phyloP scores from a whole-genome alignment of 2,888 invertebrate genomes.

The Myathropa florea region DNA sequence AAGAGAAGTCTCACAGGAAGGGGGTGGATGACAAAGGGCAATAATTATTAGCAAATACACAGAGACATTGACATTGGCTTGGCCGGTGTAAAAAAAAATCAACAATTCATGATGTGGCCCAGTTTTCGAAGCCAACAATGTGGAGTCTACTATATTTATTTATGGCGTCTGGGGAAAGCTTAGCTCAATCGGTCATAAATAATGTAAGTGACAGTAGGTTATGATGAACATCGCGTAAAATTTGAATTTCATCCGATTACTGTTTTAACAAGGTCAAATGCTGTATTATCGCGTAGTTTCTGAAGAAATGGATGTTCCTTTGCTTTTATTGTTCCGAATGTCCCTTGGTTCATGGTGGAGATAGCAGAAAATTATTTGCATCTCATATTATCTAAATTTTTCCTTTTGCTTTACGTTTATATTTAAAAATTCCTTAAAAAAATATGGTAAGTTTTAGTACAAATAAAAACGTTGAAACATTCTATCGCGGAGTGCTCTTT shows the following conservation, averaged over 20 bases:
- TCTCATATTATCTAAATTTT: no score
- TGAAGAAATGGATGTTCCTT: background rate
- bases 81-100: background rate
- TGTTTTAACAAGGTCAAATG: background rate
- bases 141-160: background rate
- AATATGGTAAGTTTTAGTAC: no score
- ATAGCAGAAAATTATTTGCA: no score
- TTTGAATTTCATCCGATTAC: background rate
- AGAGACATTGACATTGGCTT: background rate
- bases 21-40: background rate
- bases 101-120: background rate
- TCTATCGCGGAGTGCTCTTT: no score
- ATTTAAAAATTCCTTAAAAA: no score
- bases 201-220: background rate
- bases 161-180: background rate
- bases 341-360: background rate
- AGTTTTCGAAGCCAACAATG: background rate
- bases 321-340: background rate
- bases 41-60: background rate
- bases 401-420: no score
- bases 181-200: background rate
- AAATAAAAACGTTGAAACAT: no score
- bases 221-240: background rate
- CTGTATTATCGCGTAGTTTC: background rate
- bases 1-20: background rate